Evolutionary conservation across 2,888 invertebrate species (phyloP), one percentile per base, ranked within the genome.

Genomic region (Aphidius colemani): DNA sequence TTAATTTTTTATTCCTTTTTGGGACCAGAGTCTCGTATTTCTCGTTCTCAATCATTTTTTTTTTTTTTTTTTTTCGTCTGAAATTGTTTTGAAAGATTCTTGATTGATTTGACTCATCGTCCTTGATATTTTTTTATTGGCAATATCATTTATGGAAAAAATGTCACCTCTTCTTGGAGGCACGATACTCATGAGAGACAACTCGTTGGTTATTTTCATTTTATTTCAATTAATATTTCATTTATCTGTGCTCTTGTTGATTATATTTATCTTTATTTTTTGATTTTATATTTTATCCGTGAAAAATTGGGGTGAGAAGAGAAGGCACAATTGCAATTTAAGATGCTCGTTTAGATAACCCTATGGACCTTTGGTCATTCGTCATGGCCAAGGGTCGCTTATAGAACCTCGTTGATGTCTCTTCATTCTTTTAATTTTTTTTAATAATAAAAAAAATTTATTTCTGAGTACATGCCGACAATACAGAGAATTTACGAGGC

Each of bases 271-370:
- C 62, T 60, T 58, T 53, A 56, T 62, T 64, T 55, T 48, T 55
- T 55, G 39, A 58, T 50, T 60, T 65, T 65, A 63, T 68, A 50
- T 45, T 50, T 58, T 59, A 55, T 57, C 65, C 61, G 59, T 59
- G 59, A 8, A 10, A 30, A 7, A 13, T 7, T 8, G 18, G 46
- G 18, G 45, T 45, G 46, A 46, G 46, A 7, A 39, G 46, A 56
- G 57, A 46, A 57, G 57, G 57, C 39, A 57, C 63, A 50, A 63
- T 59, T 66, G 72, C 72, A 73, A 75, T 75, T 76, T 74, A 72
- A 75, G 79, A 78, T 79, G 70, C 73, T 75, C 76, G 77, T 79
- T 78, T 75, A 75, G 78, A 79, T 78, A 75, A 68, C 61, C 68
- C 66, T 65, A 61, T 65, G 53, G 69, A 70, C 66, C 69, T 68